Conservation (phyloP, 2,888 invertebrate species). For the Thera britannica region DNA sequence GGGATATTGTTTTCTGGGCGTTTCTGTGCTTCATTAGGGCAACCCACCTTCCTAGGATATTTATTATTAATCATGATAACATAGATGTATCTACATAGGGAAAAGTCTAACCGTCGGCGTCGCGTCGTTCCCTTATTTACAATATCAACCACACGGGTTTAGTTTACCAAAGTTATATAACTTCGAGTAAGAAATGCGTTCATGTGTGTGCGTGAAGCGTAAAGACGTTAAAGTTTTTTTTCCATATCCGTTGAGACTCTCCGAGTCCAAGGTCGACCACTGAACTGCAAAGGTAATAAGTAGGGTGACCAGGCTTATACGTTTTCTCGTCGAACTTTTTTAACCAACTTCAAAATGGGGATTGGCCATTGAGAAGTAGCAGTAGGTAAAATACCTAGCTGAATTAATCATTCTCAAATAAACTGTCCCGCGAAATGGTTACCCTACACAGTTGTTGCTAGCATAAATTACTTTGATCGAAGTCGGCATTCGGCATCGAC, state of each 20-base stretch:
- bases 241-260: slow-evolving; percentile 35
- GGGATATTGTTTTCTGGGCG: too few relatives aligned
- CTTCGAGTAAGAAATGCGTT: slow-evolving; percentile 19
- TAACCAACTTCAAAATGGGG: too few relatives aligned
- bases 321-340: too few relatives aligned
- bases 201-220: slow-evolving; percentile 31
- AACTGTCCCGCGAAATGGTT: slow-evolving; percentile 3
- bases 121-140: too few relatives aligned
- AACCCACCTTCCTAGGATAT: too few relatives aligned
- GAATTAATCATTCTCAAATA: not conserved
- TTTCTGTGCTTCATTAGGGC: too few relatives aligned
- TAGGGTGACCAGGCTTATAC: not conserved
- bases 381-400: too few relatives aligned
- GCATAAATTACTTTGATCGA: slow-evolving; percentile 28
- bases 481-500: slow-evolving; percentile 12
- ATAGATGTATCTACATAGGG: too few relatives aligned
- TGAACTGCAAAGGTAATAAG: slow-evolving; percentile 9
- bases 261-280: slow-evolving; percentile 43
- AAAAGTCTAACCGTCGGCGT: too few relatives aligned
- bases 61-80: too few relatives aligned
- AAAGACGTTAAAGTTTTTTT: slow-evolving; percentile 28
- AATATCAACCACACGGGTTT: too few relatives aligned
- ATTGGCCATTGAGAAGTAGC: too few relatives aligned
- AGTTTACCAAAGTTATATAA: not conserved
- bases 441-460: slow-evolving; percentile 26